Base-by-base conservation (phyloP, 2,888 invertebrate genomes). In the Muschampia plurimacula region DNA sequence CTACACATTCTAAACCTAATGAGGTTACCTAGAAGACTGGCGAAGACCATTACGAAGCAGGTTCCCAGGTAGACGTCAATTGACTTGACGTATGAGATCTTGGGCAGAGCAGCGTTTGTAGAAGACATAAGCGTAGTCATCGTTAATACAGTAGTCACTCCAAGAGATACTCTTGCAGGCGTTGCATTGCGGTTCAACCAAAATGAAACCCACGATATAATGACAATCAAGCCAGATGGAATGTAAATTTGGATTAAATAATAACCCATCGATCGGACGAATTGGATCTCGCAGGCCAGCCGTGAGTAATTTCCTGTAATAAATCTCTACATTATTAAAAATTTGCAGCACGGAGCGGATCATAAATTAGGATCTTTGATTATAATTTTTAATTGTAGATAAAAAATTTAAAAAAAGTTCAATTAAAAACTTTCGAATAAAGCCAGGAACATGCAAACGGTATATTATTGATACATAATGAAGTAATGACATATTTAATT, bases 1-100 rank as follows among this genome's bases (percentile, higher is more conserved):
- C 5, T 52, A 52, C n/a, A 5, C 10, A 52, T 10, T 57, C 15
- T 28, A 28, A 52, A 57, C 28, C 57, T 57, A 28, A 28, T 9
- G 10, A 10, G 9, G 78, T 96, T 96, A 98, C 98, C 98, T 95
- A 99, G 95, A 88, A 99, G 96, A 91, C 98, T 98, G 84, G 99
- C 99, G 96, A 99, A 99, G 91, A 99, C 99, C 99, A 99, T 99
- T 89, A 99, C 98, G 97, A 99, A 99, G 95, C 98, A 99, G 88
- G 98, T 98, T 86, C 98, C 98, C 95, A 99, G 95, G 95, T 98
- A 99, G 84, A 99, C 98, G 95, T 99, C 99, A 92, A 99, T 99
- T 83, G 98, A 98, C 94, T 99, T 99, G 93, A 99, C 98, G 95
- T 99, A 99, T 79, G 98, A 98, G 89, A 99, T 99, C 95, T 99